Conservation (phyloP, 2,888 invertebrate genomes). For the Branchellion lobata region DNA sequence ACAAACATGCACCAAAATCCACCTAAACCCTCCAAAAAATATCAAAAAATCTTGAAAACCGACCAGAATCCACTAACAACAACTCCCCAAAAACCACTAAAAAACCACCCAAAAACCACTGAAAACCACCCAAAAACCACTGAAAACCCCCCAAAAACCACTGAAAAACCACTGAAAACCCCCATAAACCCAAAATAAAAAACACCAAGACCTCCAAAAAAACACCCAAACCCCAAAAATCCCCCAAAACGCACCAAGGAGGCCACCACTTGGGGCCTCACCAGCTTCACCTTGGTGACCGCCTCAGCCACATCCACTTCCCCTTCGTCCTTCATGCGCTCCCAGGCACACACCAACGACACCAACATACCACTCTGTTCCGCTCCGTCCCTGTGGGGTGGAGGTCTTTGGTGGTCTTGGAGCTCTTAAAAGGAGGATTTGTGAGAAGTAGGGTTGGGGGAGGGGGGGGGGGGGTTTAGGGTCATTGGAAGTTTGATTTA, state of each 20-base stretch:
- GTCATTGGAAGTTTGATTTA: neutral
- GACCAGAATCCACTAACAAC: no score
- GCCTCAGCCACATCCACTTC: constrained; percentile 61
- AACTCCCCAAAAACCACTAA: no score
- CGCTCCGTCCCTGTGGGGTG: constrained; percentile 50
- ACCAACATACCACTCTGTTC: constrained; percentile 50
- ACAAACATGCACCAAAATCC: no score
- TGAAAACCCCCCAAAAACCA: neutral
- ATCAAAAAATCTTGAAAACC: no score
- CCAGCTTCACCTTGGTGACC: constrained; percentile 59
- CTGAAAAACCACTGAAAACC: neutral
- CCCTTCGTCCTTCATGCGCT: constrained; percentile 59
- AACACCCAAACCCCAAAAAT: neutral
- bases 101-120: neutral
- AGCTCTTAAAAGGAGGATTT: neutral
- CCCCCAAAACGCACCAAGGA: neutral
- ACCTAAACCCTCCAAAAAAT: no score
- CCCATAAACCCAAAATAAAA: neutral
- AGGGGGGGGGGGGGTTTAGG: neutral
- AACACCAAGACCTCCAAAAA: neutral
- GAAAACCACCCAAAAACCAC: neutral
- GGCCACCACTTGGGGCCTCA: constrained; percentile 58
- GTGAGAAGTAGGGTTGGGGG: neutral
- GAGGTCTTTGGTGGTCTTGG: neutral
- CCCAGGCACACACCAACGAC: constrained; percentile 52